Base-by-base conservation (phyloP, 2,888 invertebrate genomes). In the Strigamia maritima region DNA sequence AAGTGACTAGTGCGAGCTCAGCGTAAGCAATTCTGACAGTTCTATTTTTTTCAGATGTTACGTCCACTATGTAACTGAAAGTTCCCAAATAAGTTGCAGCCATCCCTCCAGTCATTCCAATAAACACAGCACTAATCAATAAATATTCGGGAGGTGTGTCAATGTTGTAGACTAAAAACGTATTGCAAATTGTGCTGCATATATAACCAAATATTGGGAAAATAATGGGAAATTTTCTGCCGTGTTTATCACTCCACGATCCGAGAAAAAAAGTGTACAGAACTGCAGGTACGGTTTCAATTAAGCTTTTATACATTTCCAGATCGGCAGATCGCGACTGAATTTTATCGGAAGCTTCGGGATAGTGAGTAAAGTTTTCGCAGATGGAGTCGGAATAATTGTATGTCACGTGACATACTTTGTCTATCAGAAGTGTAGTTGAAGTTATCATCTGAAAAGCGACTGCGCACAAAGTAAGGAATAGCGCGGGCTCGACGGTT, bases 241-340 rank as follows among this genome's bases (percentile, higher is more conserved):
- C 44, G 22, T 77, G 38, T 28, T 44, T 38, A 22, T 77, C 77
- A n/a, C 77, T 77, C 77, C 77, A 77, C 2, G 77, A 44, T 1
- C 77, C 77, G 22, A 77, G 44, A 40, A 77, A 38, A 7, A 77
- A 28, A 7, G 44, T 4, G 8, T 40, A 22, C 12, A 77, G 8
- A 8, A 77, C 22, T 19, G 44, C 10, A 1, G 77, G 77, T 19
- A 77, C 3, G n/a, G 77, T 77, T 44, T 44, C 44, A 2, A 44
- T 44, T 44, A 44, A 44, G 3, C 16, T 44, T 3, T 10, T 7
- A 10, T 44, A 44, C 44, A 44, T 44, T 16, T 2, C 16, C 2
- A 44, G 10, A 44, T 44, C 16, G 2, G 44, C 44, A 6, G 44
- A 44, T 2, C 2, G 10, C 2, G 44, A 14, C 16, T 44, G 14